Base-by-base conservation (phyloP, 2,888 invertebrate species). In the Tenthredo distinguenda region DNA sequence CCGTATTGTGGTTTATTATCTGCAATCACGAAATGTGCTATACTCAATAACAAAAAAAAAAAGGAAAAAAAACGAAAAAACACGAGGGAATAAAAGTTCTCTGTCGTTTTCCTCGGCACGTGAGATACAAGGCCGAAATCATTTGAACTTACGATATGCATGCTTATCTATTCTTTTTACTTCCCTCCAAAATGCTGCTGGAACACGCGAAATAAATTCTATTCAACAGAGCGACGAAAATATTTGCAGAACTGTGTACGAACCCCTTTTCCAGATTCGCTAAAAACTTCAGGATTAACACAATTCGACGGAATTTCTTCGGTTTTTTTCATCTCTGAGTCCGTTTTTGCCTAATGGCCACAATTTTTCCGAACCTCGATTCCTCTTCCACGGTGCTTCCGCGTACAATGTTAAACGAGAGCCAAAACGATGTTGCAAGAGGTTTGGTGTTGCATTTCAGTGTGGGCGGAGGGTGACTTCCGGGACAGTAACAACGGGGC, bases 391-490 rank as follows among this genome's bases (percentile, higher is more conserved):
- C 62, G 47, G 1, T 31, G 15, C 18, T 9, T 37, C 18, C 34
- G 31, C 18, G 43, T 72, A 37, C 43, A 72, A 40, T 15, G 7
- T 79, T 34, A 76, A 76, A 34, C 86, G 34, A 79, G 88, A 89
- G 90, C 88, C 89, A 89, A 91, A 91, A 91, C 90, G 90, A 90
- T 88, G 90, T 92, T 89, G 90, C 90, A 90, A 90, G 89, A 89
- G 87, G 88, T 89, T 87, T 88, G 87, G 90, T 87, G 86, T 91
- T 91, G 90, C 94, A 93, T 96, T 95, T 89, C 96, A 98, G 98
- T 98, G 93, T 98, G 98, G 97, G 97, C 98, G 88, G 98, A 98
- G 94, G 97, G 97, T 88, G 98, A 98, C 94, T 98, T 98, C 94
- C 96, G 98, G 90, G 98, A 98, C 94, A 96, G 96, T 90, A 96